Base-by-base conservation (phyloP, 1,140 invertebrate species). In the Conus betulinus region DNA sequence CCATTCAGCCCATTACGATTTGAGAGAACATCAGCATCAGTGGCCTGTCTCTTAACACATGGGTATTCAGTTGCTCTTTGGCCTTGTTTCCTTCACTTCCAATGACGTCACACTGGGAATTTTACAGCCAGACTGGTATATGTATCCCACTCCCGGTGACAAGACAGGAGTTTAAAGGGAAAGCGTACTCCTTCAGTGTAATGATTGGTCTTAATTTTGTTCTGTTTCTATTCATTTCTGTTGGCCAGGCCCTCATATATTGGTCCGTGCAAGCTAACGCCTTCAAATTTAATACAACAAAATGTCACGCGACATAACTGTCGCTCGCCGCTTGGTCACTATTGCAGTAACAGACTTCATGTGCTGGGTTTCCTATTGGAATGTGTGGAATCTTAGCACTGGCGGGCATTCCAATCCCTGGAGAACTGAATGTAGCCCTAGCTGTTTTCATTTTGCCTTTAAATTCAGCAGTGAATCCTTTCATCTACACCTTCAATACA, bases 121-220 rank as follows among this genome's bases (percentile, higher is more conserved):
- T 93, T 86, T 93, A 92, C 84, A 88, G 89, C 7, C n/a, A n/a
- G n/a, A n/a, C n/a, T n/a, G n/a, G n/a, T n/a, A n/a, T n/a, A n/a
- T n/a, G n/a, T n/a, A n/a, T n/a, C n/a, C n/a, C n/a, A n/a, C n/a
- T n/a, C n/a, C n/a, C n/a, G n/a, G n/a, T n/a, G n/a, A n/a, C n/a
- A n/a, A n/a, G n/a, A n/a, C n/a, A n/a, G n/a, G n/a, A n/a, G n/a
- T n/a, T n/a, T n/a, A n/a, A n/a, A n/a, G 91, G 91, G 11, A 89
- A 87, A 79, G 88, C 89, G 53, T 92, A 91, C 79, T 82, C 87
- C 76, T 86, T 85, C 27, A 85, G 79, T n/a, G 63, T 92, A 4
- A 91, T 92, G 27, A 88, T 92, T 15, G 55, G 88, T 25, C 79
- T 89, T 52, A 92, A 92, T 63, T 88, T 89, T 39, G 20, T 90